phyloP scores from a whole-genome alignment of 2,888 invertebrate species.

The Orthosia gothica region DNA sequence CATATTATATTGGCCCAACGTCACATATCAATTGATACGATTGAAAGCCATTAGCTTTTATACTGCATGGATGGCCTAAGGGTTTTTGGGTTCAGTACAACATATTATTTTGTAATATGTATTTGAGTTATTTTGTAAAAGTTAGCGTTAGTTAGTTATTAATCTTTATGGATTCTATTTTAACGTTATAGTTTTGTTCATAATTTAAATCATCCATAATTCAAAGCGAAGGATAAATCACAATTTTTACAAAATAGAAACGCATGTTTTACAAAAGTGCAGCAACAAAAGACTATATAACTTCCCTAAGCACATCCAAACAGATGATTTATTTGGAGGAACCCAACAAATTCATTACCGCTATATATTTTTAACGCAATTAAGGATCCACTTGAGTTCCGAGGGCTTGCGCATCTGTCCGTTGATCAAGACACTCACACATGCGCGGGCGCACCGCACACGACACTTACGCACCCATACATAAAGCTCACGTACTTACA shows the following conservation, averaged over 20 bases:
- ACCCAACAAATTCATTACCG: constrained; percentile 61
- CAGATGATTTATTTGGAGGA: constrained; percentile 51
- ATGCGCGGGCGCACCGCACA: constrained; percentile 35
- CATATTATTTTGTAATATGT: too few species aligned
- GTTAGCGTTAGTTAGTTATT: too few species aligned
- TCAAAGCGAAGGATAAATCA: background rate
- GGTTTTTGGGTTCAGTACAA: constrained; percentile 19
- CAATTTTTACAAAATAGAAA: background rate
- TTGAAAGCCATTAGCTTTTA: constrained; percentile 49
- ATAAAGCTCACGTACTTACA: constrained; percentile 15
- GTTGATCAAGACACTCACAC: constrained; percentile 53
- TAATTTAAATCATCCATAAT: background rate
- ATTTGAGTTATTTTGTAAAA: too few species aligned
- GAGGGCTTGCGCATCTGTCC: constrained; percentile 76
- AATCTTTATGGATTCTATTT: too few species aligned
- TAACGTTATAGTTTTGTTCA: background rate
- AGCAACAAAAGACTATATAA: constrained; percentile 20
- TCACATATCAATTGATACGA: constrained; percentile 48
- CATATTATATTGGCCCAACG: constrained; percentile 38
- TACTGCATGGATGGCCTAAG: constrained; percentile 11
- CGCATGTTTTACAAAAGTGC: constrained; percentile 1
- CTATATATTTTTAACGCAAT: constrained; percentile 73
- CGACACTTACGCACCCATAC: constrained; percentile 29
- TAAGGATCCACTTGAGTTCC: constrained; percentile 70
- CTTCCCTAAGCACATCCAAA: constrained; percentile 27